These are phyloP conservation scores for Acanthis flammea DNA, from an alignment of 2,797 vertebrate species.

Conservation along the genomic window DNA sequence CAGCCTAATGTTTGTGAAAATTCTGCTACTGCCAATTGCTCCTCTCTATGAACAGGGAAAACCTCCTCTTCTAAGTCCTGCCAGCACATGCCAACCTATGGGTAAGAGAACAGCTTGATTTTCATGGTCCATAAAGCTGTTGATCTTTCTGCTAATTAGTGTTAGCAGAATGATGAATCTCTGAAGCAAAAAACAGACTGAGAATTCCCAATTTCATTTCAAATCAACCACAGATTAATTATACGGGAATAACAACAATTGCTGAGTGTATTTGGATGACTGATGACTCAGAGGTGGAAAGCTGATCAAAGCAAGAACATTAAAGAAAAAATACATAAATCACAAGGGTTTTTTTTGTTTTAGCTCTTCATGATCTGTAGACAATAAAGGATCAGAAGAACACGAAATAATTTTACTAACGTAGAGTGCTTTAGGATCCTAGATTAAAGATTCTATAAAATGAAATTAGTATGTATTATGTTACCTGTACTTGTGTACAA, in stretches of 20 bases:
- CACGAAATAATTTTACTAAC: background rate
- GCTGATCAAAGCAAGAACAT: background rate
- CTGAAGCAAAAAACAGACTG: background rate
- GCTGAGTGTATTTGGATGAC: background rate
- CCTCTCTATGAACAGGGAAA: background rate
- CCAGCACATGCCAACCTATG: background rate
- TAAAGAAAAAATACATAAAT: background rate
- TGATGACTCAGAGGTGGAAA: background rate
- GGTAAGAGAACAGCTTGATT: constrained; percentile 21
- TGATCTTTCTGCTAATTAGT: constrained; percentile 39
- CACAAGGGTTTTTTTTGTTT: background rate
- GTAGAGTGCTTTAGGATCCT: background rate
- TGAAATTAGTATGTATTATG: background rate
- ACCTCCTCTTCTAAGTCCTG: background rate
- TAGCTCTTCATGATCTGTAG: background rate
- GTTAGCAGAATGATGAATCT: constrained; percentile 8
- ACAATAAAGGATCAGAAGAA: background rate
- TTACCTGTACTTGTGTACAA: background rate
- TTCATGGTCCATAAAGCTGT: constrained; percentile 20
- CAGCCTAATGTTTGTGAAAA: background rate
- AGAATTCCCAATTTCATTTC: background rate
- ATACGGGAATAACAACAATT: background rate
- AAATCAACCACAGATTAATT: background rate
- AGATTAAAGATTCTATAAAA: background rate
- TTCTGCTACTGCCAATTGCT: background rate